Evolutionary conservation across 2,797 vertebrate genomes (phyloP).

Genomic region (Pelochelys cantorii): DNA sequence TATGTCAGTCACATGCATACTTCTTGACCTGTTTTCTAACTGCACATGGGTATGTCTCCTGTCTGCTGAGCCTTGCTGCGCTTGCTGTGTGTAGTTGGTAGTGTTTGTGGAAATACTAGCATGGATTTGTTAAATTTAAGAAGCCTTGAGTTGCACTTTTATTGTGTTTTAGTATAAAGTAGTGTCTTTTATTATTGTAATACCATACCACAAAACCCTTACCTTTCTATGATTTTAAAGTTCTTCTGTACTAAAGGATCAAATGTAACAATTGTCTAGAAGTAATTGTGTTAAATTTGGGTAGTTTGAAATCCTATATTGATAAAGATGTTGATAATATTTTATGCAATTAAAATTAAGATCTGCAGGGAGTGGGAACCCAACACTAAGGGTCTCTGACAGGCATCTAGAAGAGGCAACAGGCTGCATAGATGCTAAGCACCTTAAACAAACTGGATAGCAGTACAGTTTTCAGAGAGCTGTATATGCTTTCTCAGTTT

Average conservation of each 20-base stretch:
- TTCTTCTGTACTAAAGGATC: slow-evolving; percentile 24
- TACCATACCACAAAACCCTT: background rate
- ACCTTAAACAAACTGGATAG: background rate
- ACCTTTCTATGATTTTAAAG: background rate
- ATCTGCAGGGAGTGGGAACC: background rate
- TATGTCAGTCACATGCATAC: slow-evolving; percentile 42
- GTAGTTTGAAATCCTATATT: rapidly evolving
- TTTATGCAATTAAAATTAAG: slow-evolving; percentile 4
- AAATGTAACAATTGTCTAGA: background rate
- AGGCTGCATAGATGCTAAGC: background rate
- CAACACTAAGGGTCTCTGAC: background rate
- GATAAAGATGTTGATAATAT: background rate
- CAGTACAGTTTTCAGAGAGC: background rate
- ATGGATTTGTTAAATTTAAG: slow-evolving; percentile 34
- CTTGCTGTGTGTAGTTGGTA: slow-evolving; percentile 56
- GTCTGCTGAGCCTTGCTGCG: slow-evolving; percentile 86
- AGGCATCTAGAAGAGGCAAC: background rate
- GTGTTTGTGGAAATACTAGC: slow-evolving; percentile 61
- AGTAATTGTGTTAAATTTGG: background rate
- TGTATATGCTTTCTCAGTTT: background rate
- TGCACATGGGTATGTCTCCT: slow-evolving; percentile 77
- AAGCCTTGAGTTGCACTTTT: slow-evolving; percentile 34
- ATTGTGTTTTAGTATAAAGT: slow-evolving; percentile 37
- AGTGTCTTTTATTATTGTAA: slow-evolving; percentile 23
- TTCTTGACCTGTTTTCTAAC: slow-evolving; percentile 77